Evolutionary conservation across 2,888 invertebrate genomes (phyloP).

Genomic region (Anodontia alba): DNA sequence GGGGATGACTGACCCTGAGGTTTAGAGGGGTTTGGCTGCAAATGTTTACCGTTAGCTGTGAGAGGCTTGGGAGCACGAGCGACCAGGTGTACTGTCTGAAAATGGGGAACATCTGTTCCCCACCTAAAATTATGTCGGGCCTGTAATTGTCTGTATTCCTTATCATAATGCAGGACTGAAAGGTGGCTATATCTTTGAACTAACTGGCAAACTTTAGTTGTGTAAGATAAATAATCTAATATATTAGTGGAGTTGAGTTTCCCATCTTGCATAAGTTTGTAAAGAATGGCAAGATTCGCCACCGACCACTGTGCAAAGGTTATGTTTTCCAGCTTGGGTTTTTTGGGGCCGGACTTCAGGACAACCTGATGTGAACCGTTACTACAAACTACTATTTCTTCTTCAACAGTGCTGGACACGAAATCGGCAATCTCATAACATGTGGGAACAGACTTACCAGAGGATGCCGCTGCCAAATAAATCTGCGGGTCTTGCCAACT

Average conservation of each 20-base stretch:
- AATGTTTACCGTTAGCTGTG: too few relatives aligned
- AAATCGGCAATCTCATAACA: background rate
- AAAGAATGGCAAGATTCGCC: constrained; percentile 30
- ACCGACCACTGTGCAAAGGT: constrained; percentile 32
- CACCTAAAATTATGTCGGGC: constrained; percentile 17
- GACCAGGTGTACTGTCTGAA: background rate
- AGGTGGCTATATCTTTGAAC: background rate
- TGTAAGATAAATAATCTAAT: constrained; percentile 24
- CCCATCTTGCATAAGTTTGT: constrained; percentile 5
- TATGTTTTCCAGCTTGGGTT: constrained; percentile 25
- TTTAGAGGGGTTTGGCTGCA: background rate
- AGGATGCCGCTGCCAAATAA: background rate
- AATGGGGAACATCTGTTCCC: constrained; percentile 27
- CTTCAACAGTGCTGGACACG: background rate
- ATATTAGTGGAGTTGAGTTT: background rate
- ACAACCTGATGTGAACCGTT: background rate
- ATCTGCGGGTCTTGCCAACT: background rate
- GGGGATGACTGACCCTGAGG: too few relatives aligned
- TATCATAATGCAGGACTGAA: constrained; percentile 25
- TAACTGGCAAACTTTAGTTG: constrained; percentile 8
- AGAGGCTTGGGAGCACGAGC: background rate
- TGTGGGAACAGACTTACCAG: background rate
- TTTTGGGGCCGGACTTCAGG: constrained; percentile 28
- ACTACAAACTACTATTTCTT: background rate
- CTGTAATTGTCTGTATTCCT: background rate